Evolutionary conservation across 2,888 invertebrate genomes (phyloP), one percentile per base, ranked within the genome.

Genomic region (Electrophaes corylata): DNA sequence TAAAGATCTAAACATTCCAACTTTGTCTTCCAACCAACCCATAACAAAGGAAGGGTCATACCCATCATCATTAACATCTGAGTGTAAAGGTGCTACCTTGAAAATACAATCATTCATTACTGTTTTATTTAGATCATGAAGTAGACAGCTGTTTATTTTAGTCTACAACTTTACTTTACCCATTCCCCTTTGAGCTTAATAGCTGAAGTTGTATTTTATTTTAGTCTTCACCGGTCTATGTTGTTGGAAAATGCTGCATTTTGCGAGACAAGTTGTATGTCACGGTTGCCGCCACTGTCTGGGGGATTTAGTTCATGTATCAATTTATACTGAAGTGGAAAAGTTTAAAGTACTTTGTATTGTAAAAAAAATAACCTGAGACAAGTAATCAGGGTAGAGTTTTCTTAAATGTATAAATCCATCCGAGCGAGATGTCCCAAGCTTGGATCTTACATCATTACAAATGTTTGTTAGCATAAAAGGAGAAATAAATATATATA

Each of bases 141-240:
- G 16, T 16, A 37, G n/a, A 16, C 45, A 53, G 41, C 41, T 44
- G 20, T 53, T 33, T 1, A 37, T 31, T 11, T 11, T 8, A 31
- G n/a, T 10, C 54, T 59, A 64, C 62, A 52, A 46, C 63, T 65
- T 65, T 29, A 54, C 62, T 69, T 51, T 60, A 51, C 55, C 62
- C 57, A 54, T 65, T 62, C 62, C 66, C 57, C 43, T 60, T 60
- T 63, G 65, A 63, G 48, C 64, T 69, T 67, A 63, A 69, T 61
- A 65, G 70, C 67, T 69, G 75, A 81, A 83, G 79, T 84, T 83
- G 76, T 78, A 82, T 82, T 87, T 87, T 82, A 86, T 85, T 81
- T 75, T 68, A 72, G 77, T 71, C 67, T 71, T 72, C 71, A 73
- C 54, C 49, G 61, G 65, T 57, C 65, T 62, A 72, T 71, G 67